Evolutionary conservation across 2,888 invertebrate species (phyloP), one percentile per base, ranked within the genome.

Genomic region (Timema cristinae): DNA sequence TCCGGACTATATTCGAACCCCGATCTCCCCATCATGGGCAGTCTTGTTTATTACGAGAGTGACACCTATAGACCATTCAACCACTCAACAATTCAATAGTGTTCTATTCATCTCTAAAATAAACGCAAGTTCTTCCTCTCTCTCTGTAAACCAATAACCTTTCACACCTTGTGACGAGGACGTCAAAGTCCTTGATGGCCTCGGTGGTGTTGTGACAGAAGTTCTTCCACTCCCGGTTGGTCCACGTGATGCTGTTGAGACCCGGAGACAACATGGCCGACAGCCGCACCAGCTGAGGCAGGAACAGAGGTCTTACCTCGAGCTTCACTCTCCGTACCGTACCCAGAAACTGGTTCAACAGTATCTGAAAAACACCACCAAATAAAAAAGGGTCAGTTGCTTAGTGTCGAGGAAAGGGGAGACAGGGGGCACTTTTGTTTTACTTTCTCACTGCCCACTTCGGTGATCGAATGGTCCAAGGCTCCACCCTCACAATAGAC

Each of bases 231-330:
- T 91, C 89, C 15, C 90, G 87, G 74, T 93, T 91, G 1, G 95
- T 94, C 97, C 97, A 98, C 51, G 91, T 91, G 13, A 97, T 87
- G 11, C 87, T 86, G 47, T 88, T 88, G 50, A 97, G 83, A 0
- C 93, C 96, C 0, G 96, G 95, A 71, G 91, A 89, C 48, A 97
- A 84, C 76, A 94, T 88, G 10, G 91, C 90, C 5, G 94, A 92
- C 13, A 97, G 86, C 48, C 91, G 89, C 49, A 93, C 91, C 74
- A 96, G 85, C 84, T 96, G 95, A 0, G 95, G 95, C 51, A 95
- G 85, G 80, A 97, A 90, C 69, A 98, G 84, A 47, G 95, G 94
- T n/a, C 96, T 88, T 15, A 97, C 93, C 83, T 96, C 96, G 66
- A 91, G 83, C 79, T 94, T 94, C 0, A 94, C 94, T 50, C 89